These are phyloP conservation scores for Macrostomum cliftonense DNA, from an alignment of 2,888 invertebrate species.

Conservation along the genomic window DNA sequence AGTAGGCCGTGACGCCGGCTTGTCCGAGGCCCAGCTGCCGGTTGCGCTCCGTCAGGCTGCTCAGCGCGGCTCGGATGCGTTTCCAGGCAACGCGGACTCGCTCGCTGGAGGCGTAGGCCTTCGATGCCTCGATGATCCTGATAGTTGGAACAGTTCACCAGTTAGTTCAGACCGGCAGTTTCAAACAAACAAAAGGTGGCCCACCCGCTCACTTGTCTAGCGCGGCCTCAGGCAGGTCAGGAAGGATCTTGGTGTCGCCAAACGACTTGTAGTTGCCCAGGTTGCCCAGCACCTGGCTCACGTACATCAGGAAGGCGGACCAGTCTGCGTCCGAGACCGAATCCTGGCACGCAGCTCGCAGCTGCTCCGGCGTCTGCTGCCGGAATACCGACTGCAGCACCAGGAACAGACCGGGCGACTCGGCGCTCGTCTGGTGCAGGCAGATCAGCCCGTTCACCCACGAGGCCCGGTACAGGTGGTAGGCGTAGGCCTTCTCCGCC, in stretches of 20 bases:
- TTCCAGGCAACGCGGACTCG: neutral
- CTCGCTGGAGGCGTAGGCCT: neutral
- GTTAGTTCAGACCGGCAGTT: too few species aligned
- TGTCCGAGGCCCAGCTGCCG: constrained; percentile 56
- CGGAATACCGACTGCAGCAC: constrained; percentile 63
- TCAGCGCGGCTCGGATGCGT: too few species aligned
- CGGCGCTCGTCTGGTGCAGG: constrained; percentile 67
- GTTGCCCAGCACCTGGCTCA: constrained; percentile 60
- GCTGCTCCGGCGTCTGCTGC: constrained; percentile 48
- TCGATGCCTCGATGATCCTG: neutral
- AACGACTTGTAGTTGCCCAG: constrained; percentile 88
- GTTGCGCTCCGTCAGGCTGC: constrained; percentile 47
- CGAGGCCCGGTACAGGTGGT: constrained; percentile 68
- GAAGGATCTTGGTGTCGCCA: constrained; percentile 82
- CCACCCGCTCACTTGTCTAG: neutral
- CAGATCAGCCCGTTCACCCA: constrained; percentile 77
- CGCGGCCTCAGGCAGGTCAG: constrained; percentile 41
- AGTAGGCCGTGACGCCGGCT: constrained; percentile 72
- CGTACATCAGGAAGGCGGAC: constrained; percentile 65
- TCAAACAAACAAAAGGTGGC: too few species aligned
- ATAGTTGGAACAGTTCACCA: neutral
- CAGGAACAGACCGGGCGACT: constrained; percentile 68
- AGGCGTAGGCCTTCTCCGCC: constrained; percentile 70
- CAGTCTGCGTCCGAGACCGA: constrained; percentile 58
- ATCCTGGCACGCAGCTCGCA: constrained; percentile 47